phyloP scores from a whole-genome alignment of 1,140 invertebrate species.

The Pseudomyrmex dendroicus region DNA sequence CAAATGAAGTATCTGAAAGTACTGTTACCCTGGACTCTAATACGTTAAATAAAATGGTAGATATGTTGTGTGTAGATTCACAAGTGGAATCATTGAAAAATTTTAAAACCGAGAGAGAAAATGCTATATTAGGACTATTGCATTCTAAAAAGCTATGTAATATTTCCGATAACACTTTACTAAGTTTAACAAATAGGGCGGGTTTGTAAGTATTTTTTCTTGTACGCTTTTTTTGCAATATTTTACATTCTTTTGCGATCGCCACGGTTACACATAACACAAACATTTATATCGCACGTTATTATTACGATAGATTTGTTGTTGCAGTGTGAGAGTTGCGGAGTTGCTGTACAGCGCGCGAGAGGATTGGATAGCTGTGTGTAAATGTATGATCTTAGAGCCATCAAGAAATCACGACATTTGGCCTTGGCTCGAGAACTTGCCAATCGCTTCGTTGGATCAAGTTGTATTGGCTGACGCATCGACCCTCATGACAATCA shows the following conservation, averaged over 20 bases:
- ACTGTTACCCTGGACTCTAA: constrained; percentile 78
- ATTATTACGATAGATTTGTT: constrained; percentile 31
- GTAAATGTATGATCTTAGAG: constrained; percentile 81
- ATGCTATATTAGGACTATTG: constrained; percentile 92
- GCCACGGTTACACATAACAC: neutral
- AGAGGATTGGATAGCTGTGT: constrained; percentile 83
- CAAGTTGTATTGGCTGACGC: constrained; percentile 74
- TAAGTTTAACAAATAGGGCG: constrained; percentile 87
- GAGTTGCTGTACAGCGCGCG: constrained; percentile 80
- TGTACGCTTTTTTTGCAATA: neutral
- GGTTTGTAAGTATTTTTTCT: constrained; percentile 87
- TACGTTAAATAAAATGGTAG: constrained; percentile 83
- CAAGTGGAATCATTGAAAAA: constrained; percentile 84
- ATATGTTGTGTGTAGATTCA: constrained; percentile 85
- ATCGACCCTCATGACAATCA: constrained; percentile 73
- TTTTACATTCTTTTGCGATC: neutral
- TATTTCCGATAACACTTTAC: constrained; percentile 85
- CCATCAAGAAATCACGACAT: constrained; percentile 77
- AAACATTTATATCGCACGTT: constrained; percentile 2
- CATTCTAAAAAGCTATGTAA: constrained; percentile 88
- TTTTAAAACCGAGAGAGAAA: constrained; percentile 91
- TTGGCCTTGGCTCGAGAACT: constrained; percentile 80
- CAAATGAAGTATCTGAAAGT: constrained; percentile 79
- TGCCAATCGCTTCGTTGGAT: constrained; percentile 77
- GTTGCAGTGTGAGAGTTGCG: constrained; percentile 80